Percentiles rank a stretch among this genome's conserved stretches.
These are phyloP conservation scores for Loris lydekkerianus DNA, from an alignment of 2,797 vertebrate genomes.

Conservation along the genomic window DNA sequence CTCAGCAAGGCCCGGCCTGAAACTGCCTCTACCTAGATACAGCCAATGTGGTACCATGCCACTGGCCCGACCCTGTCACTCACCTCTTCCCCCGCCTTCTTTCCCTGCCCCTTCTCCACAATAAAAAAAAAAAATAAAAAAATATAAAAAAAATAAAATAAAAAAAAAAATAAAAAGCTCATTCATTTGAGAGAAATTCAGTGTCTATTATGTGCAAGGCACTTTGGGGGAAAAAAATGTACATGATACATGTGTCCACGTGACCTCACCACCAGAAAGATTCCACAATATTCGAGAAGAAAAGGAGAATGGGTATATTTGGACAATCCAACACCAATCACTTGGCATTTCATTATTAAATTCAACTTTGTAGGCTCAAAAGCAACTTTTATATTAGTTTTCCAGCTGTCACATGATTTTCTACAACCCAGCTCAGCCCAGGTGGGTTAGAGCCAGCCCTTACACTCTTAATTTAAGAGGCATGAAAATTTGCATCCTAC, in stretches of 20 bases:
- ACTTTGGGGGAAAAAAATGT: neutral
- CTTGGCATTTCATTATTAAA: neutral
- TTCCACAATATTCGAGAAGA: neutral
- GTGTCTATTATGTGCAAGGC: neutral
- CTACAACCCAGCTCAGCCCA: neutral
- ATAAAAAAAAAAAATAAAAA: too few relatives aligned
- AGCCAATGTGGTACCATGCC: too few relatives aligned
- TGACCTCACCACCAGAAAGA: neutral
- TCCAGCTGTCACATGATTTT: neutral
- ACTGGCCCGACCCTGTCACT: too few relatives aligned
- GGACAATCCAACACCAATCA: neutral
- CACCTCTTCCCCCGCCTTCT: too few relatives aligned
- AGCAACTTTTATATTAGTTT: neutral
- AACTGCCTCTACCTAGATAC: too few relatives aligned
- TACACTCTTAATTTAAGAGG: slow-evolving; percentile 5
- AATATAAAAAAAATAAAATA: too few relatives aligned
- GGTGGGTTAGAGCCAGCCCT: neutral
- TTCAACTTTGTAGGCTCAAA: neutral
- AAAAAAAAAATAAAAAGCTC: too few relatives aligned
- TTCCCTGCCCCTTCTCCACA: too few relatives aligned
- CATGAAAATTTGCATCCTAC: neutral
- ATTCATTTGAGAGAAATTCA: slow-evolving; percentile 13
- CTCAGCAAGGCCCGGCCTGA: too few relatives aligned
- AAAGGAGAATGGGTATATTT: slow-evolving; percentile 42
- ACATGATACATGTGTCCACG: neutral